These are phyloP conservation scores for Entomobrya proxima DNA, from an alignment of 2,888 invertebrate genomes.

Conservation along the genomic window DNA sequence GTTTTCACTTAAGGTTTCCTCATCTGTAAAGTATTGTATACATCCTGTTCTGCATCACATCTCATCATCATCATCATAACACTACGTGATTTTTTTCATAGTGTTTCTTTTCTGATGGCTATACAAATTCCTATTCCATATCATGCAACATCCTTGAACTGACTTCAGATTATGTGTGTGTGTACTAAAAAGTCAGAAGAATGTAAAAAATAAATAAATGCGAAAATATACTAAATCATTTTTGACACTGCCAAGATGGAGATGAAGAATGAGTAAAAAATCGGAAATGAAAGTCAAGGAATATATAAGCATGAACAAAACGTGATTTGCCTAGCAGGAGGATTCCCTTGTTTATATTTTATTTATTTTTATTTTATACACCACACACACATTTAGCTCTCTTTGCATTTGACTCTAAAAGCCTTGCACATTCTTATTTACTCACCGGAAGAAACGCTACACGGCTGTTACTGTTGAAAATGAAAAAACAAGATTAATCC, in stretches of 20 bases:
- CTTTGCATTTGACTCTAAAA: background rate
- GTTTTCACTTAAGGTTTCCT: slow-evolving; percentile 49
- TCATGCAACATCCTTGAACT: background rate
- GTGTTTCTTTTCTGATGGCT: slow-evolving; percentile 11
- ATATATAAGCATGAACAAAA: slow-evolving; percentile 31
- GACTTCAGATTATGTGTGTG: too few relatives aligned
- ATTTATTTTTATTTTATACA: background rate
- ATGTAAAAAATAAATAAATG: slow-evolving; percentile 8
- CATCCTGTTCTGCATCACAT: slow-evolving; percentile 36
- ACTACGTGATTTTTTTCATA: slow-evolving; percentile 16
- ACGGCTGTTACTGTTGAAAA: background rate
- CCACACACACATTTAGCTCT: too few relatives aligned
- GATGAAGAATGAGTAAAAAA: slow-evolving; percentile 35
- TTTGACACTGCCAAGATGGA: slow-evolving; percentile 54
- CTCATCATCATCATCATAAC: slow-evolving; percentile 44
- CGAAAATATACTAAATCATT: slow-evolving; percentile 55
- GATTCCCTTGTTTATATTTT: background rate
- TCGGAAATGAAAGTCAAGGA: slow-evolving; percentile 59
- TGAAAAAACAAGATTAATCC: slow-evolving; percentile 30
- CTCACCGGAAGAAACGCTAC: background rate
- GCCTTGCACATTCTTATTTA: background rate
- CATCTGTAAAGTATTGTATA: background rate
- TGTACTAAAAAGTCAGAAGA: background rate
- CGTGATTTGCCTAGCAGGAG: slow-evolving; percentile 27
- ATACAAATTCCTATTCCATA: background rate